phyloP scores from a whole-genome alignment of 2,888 invertebrate species.

The Pristionchus maxplancki region DNA sequence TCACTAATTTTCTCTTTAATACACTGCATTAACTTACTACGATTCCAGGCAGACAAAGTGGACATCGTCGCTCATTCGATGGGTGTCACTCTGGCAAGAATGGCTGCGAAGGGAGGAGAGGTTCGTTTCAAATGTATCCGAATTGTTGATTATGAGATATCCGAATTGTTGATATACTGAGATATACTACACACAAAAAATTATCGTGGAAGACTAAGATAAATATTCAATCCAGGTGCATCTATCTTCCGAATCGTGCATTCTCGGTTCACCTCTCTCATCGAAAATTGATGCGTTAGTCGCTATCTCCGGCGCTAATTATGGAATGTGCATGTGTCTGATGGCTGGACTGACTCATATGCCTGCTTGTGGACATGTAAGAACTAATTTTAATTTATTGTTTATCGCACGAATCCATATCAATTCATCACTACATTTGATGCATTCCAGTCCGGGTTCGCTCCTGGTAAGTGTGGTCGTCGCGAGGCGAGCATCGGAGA shows the following conservation, averaged over 20 bases:
- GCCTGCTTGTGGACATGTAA: constrained; percentile 15
- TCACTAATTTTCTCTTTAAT: not conserved
- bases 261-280: constrained; percentile 58
- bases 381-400: too few species aligned
- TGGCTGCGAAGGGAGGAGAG: constrained; percentile 63
- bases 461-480: too few species aligned
- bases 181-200: too few species aligned
- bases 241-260: constrained; percentile 55
- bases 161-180: too few species aligned
- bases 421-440: too few species aligned
- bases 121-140: constrained; percentile 35
- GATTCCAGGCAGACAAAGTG: constrained; percentile 48
- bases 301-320: constrained; percentile 59
- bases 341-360: constrained; percentile 35
- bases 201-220: too few species aligned
- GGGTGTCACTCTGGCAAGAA: too few species aligned
- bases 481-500: too few species aligned
- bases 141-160: too few species aligned
- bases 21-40: not conserved
- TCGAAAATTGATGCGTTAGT: constrained; percentile 60
- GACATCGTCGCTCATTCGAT: constrained; percentile 68
- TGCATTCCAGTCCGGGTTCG: constrained; percentile 5
- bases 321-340: constrained; percentile 66
- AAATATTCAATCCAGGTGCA: too few species aligned
- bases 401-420: too few species aligned